Evolutionary conservation across 2,888 invertebrate species (phyloP), one percentile per base, ranked within the genome.

Genomic region (Caenorhabditis sp.): DNA sequence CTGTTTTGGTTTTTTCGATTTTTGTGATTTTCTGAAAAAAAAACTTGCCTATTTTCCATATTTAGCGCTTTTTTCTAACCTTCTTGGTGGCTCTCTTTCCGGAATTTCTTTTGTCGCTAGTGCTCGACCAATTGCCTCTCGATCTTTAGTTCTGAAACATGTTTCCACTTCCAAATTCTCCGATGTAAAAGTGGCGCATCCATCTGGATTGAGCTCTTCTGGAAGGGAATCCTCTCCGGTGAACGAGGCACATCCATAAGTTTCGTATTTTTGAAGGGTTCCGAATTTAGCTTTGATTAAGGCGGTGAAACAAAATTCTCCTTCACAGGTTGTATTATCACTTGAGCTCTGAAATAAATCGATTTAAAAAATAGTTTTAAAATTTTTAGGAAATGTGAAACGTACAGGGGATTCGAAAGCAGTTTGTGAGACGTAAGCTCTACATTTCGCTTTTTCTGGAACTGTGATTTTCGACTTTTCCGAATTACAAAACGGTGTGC

Each of bases 231-330:
- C 81, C 20, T 78, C 78, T 31, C 73, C 70, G 23, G 78, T 78
- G 71, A 84, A 86, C 1, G 82, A 79, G 56, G 81, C 84, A 60
- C 86, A 86, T 52, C 86, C 86, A 21, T 71, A 76, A 56, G 84
- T 81, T 14, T 59, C 63, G 63, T 84, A 86, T 20, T 72, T 63
- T 8, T 73, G 65, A 78, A 86, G 82, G 1, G 72, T 69, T 21
- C 86, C 85, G 20, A 85, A 59, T 52, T 82, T 80, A 20, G 82
- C 81, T 57, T 74, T 72, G 38, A 86, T 84, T 7, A 54, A 26
- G 0, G 67, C 72, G 10, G 58, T 66, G 52, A 63, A 74, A 27
- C 66, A 74, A 23, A 43, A 69, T 38, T 74, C 63, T 63, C 69
- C 68, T 31, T 26, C 62, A 49, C 68, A 73, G 1, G 26, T 61